Evolutionary conservation across 1,140 invertebrate species (phyloP).

Genomic region (Leguminivora glycinivorella): DNA sequence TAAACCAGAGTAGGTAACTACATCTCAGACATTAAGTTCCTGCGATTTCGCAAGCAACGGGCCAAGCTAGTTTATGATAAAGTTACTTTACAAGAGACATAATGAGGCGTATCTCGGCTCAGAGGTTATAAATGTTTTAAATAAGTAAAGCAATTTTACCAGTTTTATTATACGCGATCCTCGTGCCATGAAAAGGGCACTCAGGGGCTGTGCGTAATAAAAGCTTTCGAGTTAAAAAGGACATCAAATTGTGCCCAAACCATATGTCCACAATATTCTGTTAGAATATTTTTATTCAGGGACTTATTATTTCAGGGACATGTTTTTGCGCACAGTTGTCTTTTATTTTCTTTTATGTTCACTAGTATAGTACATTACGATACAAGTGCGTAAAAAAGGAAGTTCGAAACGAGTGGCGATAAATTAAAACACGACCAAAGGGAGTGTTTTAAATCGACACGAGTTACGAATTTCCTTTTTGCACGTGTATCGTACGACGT

Average conservation of each 20-base stretch:
- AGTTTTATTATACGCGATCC: constrained; percentile 6
- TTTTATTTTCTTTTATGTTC: too few relatives aligned
- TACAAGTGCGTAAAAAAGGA: too few relatives aligned
- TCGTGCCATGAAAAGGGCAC: constrained; percentile 19
- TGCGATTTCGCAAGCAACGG: neutral
- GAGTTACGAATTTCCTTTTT: too few relatives aligned
- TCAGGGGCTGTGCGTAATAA: constrained; percentile 16
- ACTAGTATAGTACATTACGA: too few relatives aligned
- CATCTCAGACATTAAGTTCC: neutral
- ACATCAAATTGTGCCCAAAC: constrained; percentile 11
- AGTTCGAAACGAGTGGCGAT: too few relatives aligned
- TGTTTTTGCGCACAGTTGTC: neutral
- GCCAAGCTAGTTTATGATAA: neutral
- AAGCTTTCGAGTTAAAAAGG: neutral
- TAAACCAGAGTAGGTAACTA: too few relatives aligned
- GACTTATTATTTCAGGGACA: neutral
- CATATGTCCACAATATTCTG: neutral
- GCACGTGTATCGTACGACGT: too few relatives aligned
- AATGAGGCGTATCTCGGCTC: neutral
- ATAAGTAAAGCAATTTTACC: constrained; percentile 16
- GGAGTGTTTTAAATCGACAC: too few relatives aligned
- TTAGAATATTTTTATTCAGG: neutral
- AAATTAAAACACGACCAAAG: too few relatives aligned
- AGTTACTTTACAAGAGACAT: neutral
- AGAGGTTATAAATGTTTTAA: constrained; percentile 24